Evolutionary conservation across 2,797 vertebrate species (phyloP).

Genomic region (Mormyrops boulengeri): DNA sequence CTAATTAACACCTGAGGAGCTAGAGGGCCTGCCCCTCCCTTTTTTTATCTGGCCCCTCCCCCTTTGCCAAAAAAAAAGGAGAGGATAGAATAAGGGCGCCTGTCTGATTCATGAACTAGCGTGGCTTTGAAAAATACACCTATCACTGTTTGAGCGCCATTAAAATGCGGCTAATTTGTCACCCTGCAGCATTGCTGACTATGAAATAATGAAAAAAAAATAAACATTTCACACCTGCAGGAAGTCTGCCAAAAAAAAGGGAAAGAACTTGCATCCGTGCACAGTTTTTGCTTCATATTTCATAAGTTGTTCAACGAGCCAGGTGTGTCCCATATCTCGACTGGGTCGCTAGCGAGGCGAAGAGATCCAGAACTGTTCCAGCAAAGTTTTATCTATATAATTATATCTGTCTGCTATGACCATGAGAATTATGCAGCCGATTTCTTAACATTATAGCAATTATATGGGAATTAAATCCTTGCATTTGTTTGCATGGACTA

Average conservation of each 20-base stretch:
- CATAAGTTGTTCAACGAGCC: not conserved
- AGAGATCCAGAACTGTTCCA: not conserved
- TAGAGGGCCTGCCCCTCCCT: not conserved
- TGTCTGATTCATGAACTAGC: not conserved
- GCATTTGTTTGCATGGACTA: not conserved
- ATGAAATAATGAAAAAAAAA: not conserved
- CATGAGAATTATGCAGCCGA: not conserved
- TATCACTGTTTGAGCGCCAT: not conserved
- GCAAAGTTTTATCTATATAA: not conserved
- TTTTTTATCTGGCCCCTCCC: not conserved
- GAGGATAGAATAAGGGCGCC: not conserved
- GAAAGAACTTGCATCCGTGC: not conserved
- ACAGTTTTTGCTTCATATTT: constrained; percentile 7
- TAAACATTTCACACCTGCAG: not conserved
- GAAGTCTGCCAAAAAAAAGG: not conserved
- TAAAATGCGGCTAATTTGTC: constrained; percentile 5
- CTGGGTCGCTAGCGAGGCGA: not conserved
- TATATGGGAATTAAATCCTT: not conserved
- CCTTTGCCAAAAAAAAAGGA: not conserved
- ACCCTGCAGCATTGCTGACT: not conserved
- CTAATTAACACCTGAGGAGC: not conserved
- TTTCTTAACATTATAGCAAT: not conserved
- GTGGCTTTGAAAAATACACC: not conserved
- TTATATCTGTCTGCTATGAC: not conserved
- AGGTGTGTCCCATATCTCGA: not conserved